Evolutionary conservation across 2,113 vertebrate genomes (phyloP), one percentile per base, ranked within the genome.

Genomic region (Donacobius atricapilla): DNA sequence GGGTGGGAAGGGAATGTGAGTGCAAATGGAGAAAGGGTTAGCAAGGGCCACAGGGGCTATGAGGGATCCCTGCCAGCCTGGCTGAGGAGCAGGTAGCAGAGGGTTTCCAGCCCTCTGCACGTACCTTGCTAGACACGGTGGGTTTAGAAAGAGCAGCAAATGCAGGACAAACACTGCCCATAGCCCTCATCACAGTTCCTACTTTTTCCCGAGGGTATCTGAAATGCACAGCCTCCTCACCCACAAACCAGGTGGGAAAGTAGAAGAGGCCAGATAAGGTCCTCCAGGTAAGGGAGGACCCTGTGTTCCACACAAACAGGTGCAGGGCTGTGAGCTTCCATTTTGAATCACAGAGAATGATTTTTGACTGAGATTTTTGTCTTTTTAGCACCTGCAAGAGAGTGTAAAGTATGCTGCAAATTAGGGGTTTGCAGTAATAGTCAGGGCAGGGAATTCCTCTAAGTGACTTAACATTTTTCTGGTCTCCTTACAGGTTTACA

Each of bases 221-320:
- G 33, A 79, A 71, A 56, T 2, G 11, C 20, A 12, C 14, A 17
- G 35, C 14, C 13, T 68, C 9, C 39, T 53, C 4, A 3, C 33
- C 35, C 61, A 27, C 21, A 56, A 75, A 56, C 6, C 0, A 1
- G 31, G 10, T 23, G 35, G 47, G 21, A 47, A 35, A 45, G 69
- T 42, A 30, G 70, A 37, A 47, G 0, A 3, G 8, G 37, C 50
- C 69, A 39, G 22, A 18, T 10, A 15, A 44, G 17, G 31, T 58
- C 30, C 39, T 50, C n/a, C 33, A 45, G 61, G 22, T 61, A 25
- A 14, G 1, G 13, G 20, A 11, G 33, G 35, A 19, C 18, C 8
- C 11, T 0, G 24, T 11, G 5, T 79, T 63, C 50, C 37, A 7
- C 10, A 1, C 0, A 6, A 28, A 2, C 47, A 24, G 24, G 54